phyloP scores from a whole-genome alignment of 2,888 invertebrate genomes.

The Girardia tigrina region DNA sequence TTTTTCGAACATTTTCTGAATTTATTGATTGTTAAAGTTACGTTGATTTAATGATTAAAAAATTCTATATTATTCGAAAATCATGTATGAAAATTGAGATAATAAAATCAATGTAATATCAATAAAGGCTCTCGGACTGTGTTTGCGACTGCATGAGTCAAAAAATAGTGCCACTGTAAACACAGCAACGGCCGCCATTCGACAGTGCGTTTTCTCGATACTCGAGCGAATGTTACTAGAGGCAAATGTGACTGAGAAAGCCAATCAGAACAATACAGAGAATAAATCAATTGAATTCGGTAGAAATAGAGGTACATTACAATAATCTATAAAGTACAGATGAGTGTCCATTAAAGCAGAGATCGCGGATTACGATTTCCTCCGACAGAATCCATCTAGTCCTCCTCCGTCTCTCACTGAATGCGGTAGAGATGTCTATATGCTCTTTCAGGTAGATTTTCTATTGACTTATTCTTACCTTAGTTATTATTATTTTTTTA shows the following conservation, averaged over 20 bases:
- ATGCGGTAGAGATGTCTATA: conserved; percentile 65
- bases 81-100: too few species aligned
- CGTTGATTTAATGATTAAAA: too few species aligned
- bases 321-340: too few species aligned
- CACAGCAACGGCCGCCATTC: conserved; percentile 88
- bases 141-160: conserved; percentile 85
- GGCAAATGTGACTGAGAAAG: conserved; percentile 40
- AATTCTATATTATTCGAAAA: too few species aligned
- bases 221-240: conserved; percentile 52
- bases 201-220: conserved; percentile 73
- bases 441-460: conserved; percentile 66
- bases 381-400: background rate
- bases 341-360: too few species aligned
- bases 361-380: background rate
- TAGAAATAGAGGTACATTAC: too few species aligned
- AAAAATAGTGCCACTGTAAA: conserved; percentile 86
- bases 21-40: too few species aligned
- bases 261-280: too few species aligned
- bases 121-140: conserved; percentile 73
- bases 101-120: background rate
- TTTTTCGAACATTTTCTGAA: too few species aligned
- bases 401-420: background rate
- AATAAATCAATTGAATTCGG: too few species aligned
- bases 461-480: background rate
- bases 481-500: background rate